Base-by-base conservation (phyloP, 2,113 vertebrate genomes). In the Ploceus nigricollis region DNA sequence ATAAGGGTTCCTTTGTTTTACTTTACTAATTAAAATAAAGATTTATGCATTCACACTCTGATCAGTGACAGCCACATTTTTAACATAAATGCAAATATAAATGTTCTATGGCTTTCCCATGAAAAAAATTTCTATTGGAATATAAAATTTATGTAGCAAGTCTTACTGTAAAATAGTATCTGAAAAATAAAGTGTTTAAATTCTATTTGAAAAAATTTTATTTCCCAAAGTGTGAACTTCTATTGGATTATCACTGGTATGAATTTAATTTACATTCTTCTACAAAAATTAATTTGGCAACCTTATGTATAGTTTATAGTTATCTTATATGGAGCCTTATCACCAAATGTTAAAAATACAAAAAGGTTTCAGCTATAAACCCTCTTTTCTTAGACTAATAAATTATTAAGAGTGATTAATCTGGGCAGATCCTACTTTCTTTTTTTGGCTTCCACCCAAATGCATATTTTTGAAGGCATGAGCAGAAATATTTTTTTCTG, bases 1-100 rank as follows among this genome's bases (percentile, higher is more conserved):
- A 96, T 89, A 95, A 86, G 11, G 20, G 8, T 51, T 82, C 25
- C 47, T 94, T 94, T 89, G 57, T 95, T 93, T 94, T 77, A 89
- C 19, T 86, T 92, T 35, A 23, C 70, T 90, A 91, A 96, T 95
- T 92, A 95, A 93, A 95, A 86, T 66, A 27, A 78, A 93, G 57
- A 90, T 88, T 96, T 93, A 90, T 95, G 19, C 22, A 75, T 92
- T 91, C 37, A 42, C 24, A 91, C 15, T 24, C 28, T 66, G 73
- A 95, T 89, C 89, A 89, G 44, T 90, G 91, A 53, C 6, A 44
- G 45, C 33, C 58, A 64, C 51, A 79, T 85, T 95, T 92, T 79
- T 54, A 90, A 72, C 75, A 64, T 81, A 92, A 96, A 92, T 64
- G 48, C 53, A 91, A 91, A 93, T 77, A 6, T 60, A 81, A 92